Evolutionary conservation across 2,797 vertebrate genomes (phyloP), one percentile per base, ranked within the genome.

Genomic region (Xenops minutus): DNA sequence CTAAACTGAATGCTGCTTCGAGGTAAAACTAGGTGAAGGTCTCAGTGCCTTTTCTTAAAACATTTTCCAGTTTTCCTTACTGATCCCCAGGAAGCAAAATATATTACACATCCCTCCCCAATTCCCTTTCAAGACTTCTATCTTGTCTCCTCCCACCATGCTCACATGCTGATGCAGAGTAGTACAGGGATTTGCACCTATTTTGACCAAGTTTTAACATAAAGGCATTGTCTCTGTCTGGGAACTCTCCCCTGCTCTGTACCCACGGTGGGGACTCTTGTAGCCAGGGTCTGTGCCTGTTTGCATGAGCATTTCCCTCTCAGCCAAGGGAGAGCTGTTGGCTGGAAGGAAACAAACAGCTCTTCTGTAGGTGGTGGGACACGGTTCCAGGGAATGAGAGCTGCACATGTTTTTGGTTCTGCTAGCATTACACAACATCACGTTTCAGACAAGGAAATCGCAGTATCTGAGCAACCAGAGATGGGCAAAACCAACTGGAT

Each of bases 11-110:
- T 0, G 4, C 77, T 89, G 74, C 63, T 80, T 8, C 49, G 18
- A 91, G 84, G 68, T 51, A 90, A 93, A 92, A 75, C 52, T 2
- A 88, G 86, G 88, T 94, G 91, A 97, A 96, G 93, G 95, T 83
- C 85, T 76, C 82, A 21, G 30, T 37, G 69, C 58, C 61, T 80
- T 54, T 77, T 66, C 81, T 80, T 27, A 67, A 55, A 85, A 79
- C 59, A 51, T 75, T 36, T 79, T 54, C 49, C 76, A 59, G 7
- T 30, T 63, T 30, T 74, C 75, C 52, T 49, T 39, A 19, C 27
- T 0, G 0, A 43, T 29, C n/a, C 0, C 0, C 67, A 69, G 77
- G 63, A 71, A 34, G 44, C 48, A 67, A 66, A 49, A 17, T 4
- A 9, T 2, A 29, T 9, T 34, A 29, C 43, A 71, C 26, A 0